These are phyloP conservation scores for Saguinus imperator DNA, from an alignment of 2,113 vertebrate genomes.

Conservation along the genomic window DNA sequence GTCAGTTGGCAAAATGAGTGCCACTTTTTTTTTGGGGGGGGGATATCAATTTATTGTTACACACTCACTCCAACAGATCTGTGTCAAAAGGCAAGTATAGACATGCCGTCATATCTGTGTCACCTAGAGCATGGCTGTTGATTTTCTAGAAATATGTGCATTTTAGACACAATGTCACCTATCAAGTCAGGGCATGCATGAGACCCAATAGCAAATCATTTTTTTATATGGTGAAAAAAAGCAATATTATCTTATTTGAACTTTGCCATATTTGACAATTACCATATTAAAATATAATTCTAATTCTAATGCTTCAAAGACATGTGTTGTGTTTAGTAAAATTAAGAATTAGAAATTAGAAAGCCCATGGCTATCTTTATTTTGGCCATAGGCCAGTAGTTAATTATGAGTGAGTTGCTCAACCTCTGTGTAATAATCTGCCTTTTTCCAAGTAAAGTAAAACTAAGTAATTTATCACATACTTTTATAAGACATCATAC, in stretches of 20 bases:
- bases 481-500: background rate
- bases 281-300: slow-evolving; percentile 28
- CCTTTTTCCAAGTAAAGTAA: background rate
- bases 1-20: background rate
- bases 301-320: background rate
- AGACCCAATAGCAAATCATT: background rate
- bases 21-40: background rate
- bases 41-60: background rate
- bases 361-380: background rate
- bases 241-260: slow-evolving; percentile 20
- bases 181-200: slow-evolving; percentile 58
- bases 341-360: slow-evolving; percentile 7
- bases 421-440: background rate
- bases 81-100: slow-evolving; percentile 36
- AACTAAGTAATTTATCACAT: background rate
- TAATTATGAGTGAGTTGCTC: background rate
- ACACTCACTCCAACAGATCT: slow-evolving; percentile 13
- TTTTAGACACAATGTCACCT: slow-evolving; percentile 35
- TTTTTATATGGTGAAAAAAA: slow-evolving; percentile 33
- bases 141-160: background rate
- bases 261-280: background rate
- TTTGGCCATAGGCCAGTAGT: background rate
- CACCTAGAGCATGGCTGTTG: background rate
- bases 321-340: background rate
- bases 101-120: slow-evolving; percentile 21